Conservation (phyloP, 1,140 invertebrate species). For the Radopholus similis region DNA sequence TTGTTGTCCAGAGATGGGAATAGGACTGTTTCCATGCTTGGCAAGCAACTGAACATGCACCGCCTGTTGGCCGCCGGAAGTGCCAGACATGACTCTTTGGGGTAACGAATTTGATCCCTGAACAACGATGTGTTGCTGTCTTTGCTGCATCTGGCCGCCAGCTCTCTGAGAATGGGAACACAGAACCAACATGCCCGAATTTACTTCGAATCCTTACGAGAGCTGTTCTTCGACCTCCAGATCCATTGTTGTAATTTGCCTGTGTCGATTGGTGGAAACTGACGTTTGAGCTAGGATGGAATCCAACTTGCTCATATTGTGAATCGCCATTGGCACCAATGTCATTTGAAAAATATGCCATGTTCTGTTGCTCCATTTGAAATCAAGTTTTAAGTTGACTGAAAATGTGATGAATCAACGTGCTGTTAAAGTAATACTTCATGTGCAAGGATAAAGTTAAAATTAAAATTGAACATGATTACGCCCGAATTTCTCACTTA, state of each 20-base stretch:
- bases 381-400: neutral
- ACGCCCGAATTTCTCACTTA: neutral
- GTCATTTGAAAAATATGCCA: neutral
- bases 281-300: neutral
- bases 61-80: conserved; percentile 7
- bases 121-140: neutral
- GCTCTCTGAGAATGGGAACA: neutral
- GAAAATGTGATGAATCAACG: no score
- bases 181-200: neutral
- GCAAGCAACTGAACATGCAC: conserved; percentile 17
- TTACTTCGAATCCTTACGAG: neutral
- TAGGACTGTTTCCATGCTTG: conserved; percentile 5
- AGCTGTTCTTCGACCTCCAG: neutral
- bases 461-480: neutral
- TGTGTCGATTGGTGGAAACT: neutral
- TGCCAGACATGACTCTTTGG: neutral
- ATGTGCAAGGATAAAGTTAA: neutral
- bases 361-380: neutral
- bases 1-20: neutral
- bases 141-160: neutral
- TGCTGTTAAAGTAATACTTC: neutral
- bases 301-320: neutral
- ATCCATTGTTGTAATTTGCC: neutral
- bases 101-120: conserved; percentile 3
- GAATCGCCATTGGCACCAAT: neutral